Base-by-base conservation (phyloP, 2,888 invertebrate genomes). In the Spilarctia lutea region DNA sequence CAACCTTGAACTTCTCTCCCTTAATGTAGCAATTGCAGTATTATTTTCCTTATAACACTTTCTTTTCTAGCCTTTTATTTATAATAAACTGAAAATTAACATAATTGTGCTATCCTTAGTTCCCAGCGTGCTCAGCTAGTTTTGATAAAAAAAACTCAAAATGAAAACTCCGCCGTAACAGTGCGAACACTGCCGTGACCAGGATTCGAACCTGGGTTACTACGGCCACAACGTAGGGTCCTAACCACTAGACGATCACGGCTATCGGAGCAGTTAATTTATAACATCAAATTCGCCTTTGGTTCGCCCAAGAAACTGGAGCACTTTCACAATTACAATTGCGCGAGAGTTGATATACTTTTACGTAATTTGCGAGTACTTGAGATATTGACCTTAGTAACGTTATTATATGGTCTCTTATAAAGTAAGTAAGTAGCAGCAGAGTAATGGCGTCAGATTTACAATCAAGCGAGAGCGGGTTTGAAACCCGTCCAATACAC, bases 141-240 rank as follows among this genome's bases (percentile, higher is more conserved):
- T n/a, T 56, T 52, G 7, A 6, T 2, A 52, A 52, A 52, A 48
- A 52, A 52, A 52, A 8, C 8, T 52, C 7, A 52, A 52, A 52
- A 20, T 7, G 24, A 52, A 52, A 48, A 20, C 85, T 83, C 83
- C 85, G 60, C 81, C 81, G 83, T 65, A 78, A 86, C 86, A 86
- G 85, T 85, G 84, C 16, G 56, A n/a, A 71, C 87, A 90, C 89
- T 93, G 92, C 96, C 97, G 97, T 97, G 96, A 97, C 97, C 97
- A 97, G 97, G 97, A 97, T 96, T 97, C 97, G 97, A 97, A 97
- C 97, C 97, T 97, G 97, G 97, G 97, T 97, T 97, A 96, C 96
- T 96, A 96, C 97, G 97, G 97, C 97, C 97, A 97, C 97, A 97
- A 97, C 97, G 96, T 96, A 96, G 96, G 96, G 96, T 97, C 96